Base-by-base conservation (phyloP, 1,140 invertebrate species). In the Lasaia peninsularis region DNA sequence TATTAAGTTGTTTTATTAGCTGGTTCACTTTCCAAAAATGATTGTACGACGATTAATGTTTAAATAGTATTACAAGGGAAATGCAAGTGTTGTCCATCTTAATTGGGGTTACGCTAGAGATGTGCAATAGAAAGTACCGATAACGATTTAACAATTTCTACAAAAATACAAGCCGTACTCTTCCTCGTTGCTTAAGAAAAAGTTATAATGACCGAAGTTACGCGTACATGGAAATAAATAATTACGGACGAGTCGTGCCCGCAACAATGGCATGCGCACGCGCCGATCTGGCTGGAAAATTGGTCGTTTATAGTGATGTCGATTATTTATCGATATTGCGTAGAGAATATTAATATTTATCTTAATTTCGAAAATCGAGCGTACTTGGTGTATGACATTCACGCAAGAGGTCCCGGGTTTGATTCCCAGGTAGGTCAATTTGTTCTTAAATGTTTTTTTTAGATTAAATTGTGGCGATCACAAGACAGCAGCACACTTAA, bases 181-280 rank as follows among this genome's bases (percentile, higher is more conserved):
- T 52, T 59, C 20, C 35, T 53, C 16, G 34, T 11, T 53, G 35
- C 58, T 34, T 49, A 24, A 59, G 51, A 59, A 53, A 59, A 52
- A 59, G 34, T 52, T 40, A 53, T 59, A 53, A 53, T 48, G 34
- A 21, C 24, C 35, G 16, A 31, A 62, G 52, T 62, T 62, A 54
- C 56, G 56, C 28, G 40, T 53, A 58, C 20, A 31, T 35, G n/a
- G 56, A 48, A 54, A 55, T 28, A 61, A 55, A 62, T 58, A 56
- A 18, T 52, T 35, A 62, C 24, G 14, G 35, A 6, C 21, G 44
- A 44, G 37, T 55, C 37, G 35, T 40, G 53, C 34, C 21, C 35
- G 24, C 20, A 37, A 21, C 40, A 44, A 44, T 44, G 18, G 40
- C 2, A 24, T 37, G 53, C 34, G 34, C 35, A 18, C 35, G 53